phyloP scores from a whole-genome alignment of 2,113 vertebrate genomes.

The Pygoscelis antarcticus region DNA sequence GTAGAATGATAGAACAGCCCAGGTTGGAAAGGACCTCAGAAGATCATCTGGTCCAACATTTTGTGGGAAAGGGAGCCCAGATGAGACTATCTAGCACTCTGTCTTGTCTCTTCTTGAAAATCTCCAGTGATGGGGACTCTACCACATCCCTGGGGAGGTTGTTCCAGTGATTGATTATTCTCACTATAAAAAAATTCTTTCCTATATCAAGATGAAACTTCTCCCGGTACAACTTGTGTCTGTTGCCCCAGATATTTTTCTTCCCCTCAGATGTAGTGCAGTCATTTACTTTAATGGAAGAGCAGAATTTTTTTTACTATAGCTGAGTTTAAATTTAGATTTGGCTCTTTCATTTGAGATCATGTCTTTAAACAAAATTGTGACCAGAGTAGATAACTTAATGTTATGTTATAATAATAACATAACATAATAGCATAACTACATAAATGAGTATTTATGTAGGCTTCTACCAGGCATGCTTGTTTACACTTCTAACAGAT shows the following conservation, averaged over 20 bases:
- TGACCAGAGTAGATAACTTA: neutral
- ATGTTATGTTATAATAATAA: too few relatives aligned
- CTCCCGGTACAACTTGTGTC: neutral
- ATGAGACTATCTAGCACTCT: neutral
- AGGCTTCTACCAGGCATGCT: neutral
- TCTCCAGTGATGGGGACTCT: neutral
- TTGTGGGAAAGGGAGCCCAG: neutral
- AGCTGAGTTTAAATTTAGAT: neutral
- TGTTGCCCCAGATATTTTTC: neutral
- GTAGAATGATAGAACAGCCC: neutral
- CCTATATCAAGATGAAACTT: neutral
- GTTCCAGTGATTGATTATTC: neutral
- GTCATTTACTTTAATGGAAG: neutral
- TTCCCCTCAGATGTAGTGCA: neutral
- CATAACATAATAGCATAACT: too few relatives aligned
- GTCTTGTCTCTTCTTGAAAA: neutral
- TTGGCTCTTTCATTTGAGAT: neutral
- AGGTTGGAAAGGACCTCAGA: neutral
- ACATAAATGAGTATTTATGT: neutral
- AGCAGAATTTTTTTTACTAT: neutral
- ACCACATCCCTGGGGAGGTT: neutral
- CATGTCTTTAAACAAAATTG: neutral
- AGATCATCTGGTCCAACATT: neutral
- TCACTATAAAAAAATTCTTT: neutral
- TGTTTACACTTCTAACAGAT: neutral